Percentiles rank a stretch among this genome's conserved stretches.
These are phyloP conservation scores for Cerastoderma edule DNA, from an alignment of 2,888 invertebrate species.

Conservation along the genomic window DNA sequence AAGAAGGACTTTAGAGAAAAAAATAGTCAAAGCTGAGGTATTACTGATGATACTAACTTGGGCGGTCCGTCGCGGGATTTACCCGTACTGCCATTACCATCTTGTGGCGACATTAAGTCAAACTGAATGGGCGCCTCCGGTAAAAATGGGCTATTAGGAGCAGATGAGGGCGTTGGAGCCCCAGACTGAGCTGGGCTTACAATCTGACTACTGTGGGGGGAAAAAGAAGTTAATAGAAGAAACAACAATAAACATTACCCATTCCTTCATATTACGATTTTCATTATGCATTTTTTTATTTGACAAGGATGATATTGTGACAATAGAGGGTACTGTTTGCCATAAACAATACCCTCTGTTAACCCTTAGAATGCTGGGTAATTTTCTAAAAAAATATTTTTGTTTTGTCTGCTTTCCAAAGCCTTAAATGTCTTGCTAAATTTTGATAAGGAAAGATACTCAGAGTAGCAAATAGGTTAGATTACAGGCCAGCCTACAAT, in stretches of 20 bases:
- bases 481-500: no score
- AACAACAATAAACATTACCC: constrained; percentile 4
- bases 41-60: constrained; percentile 76
- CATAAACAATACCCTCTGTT: no score
- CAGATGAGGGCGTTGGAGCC: constrained; percentile 54
- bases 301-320: neutral
- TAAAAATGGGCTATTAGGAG: constrained; percentile 70
- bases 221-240: constrained; percentile 21
- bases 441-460: no score
- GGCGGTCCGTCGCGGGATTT: constrained; percentile 80
- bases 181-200: constrained; percentile 39
- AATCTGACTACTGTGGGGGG: constrained; percentile 23
- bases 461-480: no score
- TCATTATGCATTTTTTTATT: neutral
- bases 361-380: no score
- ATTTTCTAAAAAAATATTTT: no score
- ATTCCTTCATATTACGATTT: constrained; percentile 1
- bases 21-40: neutral
- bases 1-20: neutral
- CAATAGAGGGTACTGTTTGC: neutral
- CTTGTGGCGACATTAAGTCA: constrained; percentile 83
- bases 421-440: no score
- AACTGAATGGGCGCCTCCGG: constrained; percentile 84
- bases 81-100: constrained; percentile 70
- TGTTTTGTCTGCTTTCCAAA: no score